phyloP scores from a whole-genome alignment of 2,888 invertebrate genomes.

The Macrophya annulata region DNA sequence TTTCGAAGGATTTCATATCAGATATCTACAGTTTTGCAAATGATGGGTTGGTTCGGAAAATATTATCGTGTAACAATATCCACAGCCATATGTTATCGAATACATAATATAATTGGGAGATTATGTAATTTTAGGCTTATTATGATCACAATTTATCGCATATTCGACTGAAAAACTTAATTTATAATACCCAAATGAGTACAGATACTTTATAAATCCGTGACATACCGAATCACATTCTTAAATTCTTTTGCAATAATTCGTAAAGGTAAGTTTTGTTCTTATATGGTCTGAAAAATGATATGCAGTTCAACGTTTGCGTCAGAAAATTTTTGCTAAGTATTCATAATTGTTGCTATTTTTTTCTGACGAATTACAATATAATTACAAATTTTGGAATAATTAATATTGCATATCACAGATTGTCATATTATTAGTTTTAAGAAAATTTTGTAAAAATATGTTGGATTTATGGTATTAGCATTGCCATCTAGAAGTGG shows the following conservation, averaged over 20 bases:
- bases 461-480: not conserved
- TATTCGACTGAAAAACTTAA: not conserved
- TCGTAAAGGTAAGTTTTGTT: not conserved
- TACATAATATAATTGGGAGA: not conserved
- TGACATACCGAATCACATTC: too few relatives aligned
- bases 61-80: not conserved
- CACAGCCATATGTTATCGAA: not conserved
- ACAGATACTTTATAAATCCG: not conserved
- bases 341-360: not conserved
- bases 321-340: not conserved
- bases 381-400: not conserved
- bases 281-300: not conserved
- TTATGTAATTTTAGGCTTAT: not conserved
- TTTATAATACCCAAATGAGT: not conserved
- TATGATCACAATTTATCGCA: not conserved
- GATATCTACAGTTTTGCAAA: constrained; percentile 18
- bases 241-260: too few relatives aligned
- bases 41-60: not conserved
- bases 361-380: not conserved
- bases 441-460: not conserved
- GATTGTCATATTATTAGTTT: not conserved
- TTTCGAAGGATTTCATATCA: constrained; percentile 1
- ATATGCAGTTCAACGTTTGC: not conserved
- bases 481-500: constrained; percentile 24
- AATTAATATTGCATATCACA: not conserved